Base-by-base conservation (phyloP, 92 coral and sea anemone species). In the Umimayanthus chanpuru region DNA sequence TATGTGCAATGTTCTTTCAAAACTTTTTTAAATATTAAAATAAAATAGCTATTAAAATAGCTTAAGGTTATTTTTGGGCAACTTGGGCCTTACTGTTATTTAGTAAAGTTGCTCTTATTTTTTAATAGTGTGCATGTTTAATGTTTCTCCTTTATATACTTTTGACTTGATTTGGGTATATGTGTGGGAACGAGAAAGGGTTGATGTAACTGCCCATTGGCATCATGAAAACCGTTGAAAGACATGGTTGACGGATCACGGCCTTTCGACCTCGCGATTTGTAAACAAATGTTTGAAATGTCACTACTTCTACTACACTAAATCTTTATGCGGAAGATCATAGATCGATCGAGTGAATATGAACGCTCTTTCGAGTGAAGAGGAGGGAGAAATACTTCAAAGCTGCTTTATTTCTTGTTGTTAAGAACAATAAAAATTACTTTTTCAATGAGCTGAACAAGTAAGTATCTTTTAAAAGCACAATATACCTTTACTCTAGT, bases 191-290 rank as follows among this genome's bases (percentile, higher is more conserved):
- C 64, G 6, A 44, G 28, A 70, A 70, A 30, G 8, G 26, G 6
- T n/a, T 68, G 7, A 7, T 67, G 1, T 23, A 67, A 16, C 10
- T 50, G 56, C 15, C 16, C 10, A 50, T 12, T 50, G 15, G 56
- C 56, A 11, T 50, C 2, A 44, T 26, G 6, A 71, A 72, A 72
- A 72, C 76, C 76, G 76, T 72, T 72, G 76, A 72, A 72, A 72
- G 76, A 72, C 76, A 72, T 32, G 76, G 76, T 72, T 72, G 41
- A 32, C 10, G 9, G 76, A 44, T 8, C 49, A 44, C 9, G 49
- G 7, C 49, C 76, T 8, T 71, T 71, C 18, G 39, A 26, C 41
- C 76, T 26, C 38, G n/a, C 4, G 28, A 28, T 10, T 15, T 32
- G 40, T 29, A 72, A 72, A 72, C 21, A 72, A 61, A 61, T 23